A percentile compares a stretch with the other conserved stretches of the same genome.
These are phyloP conservation scores for Musca domestica DNA, from an alignment of 1,140 invertebrate genomes.

Conservation along the genomic window DNA sequence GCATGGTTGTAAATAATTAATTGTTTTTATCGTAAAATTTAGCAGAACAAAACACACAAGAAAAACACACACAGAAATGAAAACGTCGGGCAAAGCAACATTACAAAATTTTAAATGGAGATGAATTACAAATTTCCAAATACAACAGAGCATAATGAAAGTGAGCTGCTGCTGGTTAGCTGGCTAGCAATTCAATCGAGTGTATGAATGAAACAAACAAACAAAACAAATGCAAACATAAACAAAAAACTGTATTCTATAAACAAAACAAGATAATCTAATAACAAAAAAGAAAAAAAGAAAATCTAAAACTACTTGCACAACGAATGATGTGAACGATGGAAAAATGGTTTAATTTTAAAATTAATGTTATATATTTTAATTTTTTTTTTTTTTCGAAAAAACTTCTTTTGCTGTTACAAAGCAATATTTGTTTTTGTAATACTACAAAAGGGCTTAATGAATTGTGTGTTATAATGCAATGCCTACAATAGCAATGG, in stretches of 20 bases:
- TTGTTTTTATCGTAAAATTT: too few relatives aligned
- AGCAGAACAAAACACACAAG: too few relatives aligned
- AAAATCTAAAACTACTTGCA: slow-evolving; percentile 15
- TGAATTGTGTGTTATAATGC: too few relatives aligned
- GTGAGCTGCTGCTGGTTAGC: neutral
- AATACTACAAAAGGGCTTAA: too few relatives aligned
- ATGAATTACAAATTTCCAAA: neutral
- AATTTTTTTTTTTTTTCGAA: neutral
- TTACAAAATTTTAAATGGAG: neutral
- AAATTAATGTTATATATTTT: too few relatives aligned
- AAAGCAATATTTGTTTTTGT: neutral
- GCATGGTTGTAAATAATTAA: slow-evolving; percentile 3
- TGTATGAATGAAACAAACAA: neutral
- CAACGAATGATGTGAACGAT: slow-evolving; percentile 20
- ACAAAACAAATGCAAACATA: neutral
- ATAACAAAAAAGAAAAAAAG: neutral
- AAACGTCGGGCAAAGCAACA: neutral
- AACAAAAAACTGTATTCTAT: too few relatives aligned
- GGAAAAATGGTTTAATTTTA: slow-evolving; percentile 5
- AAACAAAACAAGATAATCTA: slow-evolving; percentile 4
- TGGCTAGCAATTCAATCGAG: neutral
- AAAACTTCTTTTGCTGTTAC: slow-evolving; percentile 1
- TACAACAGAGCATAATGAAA: slow-evolving; percentile 4
- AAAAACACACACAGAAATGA: too few relatives aligned
- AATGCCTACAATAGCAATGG: too few relatives aligned